phyloP scores from a whole-genome alignment of 1,140 invertebrate species.

The Apis mellifera region DNA sequence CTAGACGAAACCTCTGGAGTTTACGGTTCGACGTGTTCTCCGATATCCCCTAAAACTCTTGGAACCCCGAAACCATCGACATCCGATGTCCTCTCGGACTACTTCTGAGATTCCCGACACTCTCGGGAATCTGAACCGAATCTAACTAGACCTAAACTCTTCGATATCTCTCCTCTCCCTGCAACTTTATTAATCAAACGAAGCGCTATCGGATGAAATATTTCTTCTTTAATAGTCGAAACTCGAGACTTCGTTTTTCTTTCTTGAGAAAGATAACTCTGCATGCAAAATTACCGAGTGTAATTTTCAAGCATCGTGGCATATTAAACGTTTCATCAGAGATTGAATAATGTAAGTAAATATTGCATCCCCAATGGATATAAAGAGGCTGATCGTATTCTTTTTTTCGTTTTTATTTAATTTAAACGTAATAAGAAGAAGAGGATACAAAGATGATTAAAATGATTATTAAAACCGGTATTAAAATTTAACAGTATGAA shows the following conservation, averaged over 20 bases:
- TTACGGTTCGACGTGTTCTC: background rate
- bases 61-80: background rate
- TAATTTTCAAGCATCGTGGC: background rate
- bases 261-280: background rate
- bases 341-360: no score
- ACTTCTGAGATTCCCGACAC: background rate
- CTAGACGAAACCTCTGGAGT: background rate
- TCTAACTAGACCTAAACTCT: background rate
- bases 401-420: no score
- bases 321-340: background rate
- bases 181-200: background rate
- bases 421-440: no score
- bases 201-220: background rate
- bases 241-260: background rate
- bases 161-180: background rate
- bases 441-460: no score
- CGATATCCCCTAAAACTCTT: conserved; percentile 7
- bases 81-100: conserved; percentile 9
- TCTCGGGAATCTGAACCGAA: background rate
- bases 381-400: no score
- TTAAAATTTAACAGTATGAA: no score
- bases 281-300: background rate
- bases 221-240: background rate
- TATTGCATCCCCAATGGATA: no score
- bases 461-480: no score